Base-by-base conservation (phyloP, 37 sponge, comb jelly and placozoan species). In the Chondrosia reniformis region DNA sequence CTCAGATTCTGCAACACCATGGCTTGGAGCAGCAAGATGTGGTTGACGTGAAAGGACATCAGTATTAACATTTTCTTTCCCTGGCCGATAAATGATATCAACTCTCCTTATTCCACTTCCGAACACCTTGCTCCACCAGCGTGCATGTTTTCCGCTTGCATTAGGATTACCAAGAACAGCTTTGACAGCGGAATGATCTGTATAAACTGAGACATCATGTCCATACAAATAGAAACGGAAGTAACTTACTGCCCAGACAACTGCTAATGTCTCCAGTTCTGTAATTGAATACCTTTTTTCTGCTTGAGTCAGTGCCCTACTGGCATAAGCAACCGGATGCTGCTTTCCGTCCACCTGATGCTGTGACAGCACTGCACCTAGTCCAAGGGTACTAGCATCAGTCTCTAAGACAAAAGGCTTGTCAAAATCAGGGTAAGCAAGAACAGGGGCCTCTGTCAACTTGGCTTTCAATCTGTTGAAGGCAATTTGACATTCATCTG, bases 321-420 rank as follows among this genome's bases (percentile, higher is more conserved):
- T 77, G 8, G 78, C 78, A 77, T 77, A 77, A 21, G 78, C 78
- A n/a, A 77, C 58, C 10, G 78, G 62, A 36, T 77, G 78, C 17
- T n/a, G 21, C 28, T 30, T 9, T 28, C 74, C 74, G 43, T 79
- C 82, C 4, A 28, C 46, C 39, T 67, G 73, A 15, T 21, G 22
- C 57, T 86, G 82, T 28, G 86, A 37, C 55, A 86, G 46, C 1
- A 85, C 76, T 3, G 86, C 81, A 33, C 87, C 83, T 2, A 87
- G 69, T 2, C 82, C 88, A 33, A 61, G 12, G 27, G 46, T 55
- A 27, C 74, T 41, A 4, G 88, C 83, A 77, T 87, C 83, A 22
- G 78, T 87, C 77, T 82, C 88, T 63, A 87, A 58, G 2, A 46
- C 57, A 49, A 84, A 84, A 12, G 8, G 46, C 45, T n/a, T 3